Conservation (phyloP, 2,797 vertebrate genomes). For the Setipinna tenuifilis region DNA sequence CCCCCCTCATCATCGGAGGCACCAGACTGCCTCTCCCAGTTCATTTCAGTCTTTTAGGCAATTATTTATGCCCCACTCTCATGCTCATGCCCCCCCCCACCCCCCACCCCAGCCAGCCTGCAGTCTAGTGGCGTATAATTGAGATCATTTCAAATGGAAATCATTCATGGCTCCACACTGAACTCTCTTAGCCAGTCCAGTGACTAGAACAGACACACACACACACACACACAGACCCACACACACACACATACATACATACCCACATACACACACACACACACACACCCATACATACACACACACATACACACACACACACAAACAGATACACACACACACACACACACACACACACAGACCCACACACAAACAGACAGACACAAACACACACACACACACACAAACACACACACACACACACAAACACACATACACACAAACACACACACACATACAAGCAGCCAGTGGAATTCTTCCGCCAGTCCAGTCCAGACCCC, state of each 20-base stretch:
- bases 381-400: background rate
- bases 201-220: background rate
- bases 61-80: constrained; percentile 55
- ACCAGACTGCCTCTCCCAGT: constrained; percentile 50
- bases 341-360: background rate
- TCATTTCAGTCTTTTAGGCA: constrained; percentile 45
- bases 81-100: constrained; percentile 56
- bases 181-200: constrained; percentile 40
- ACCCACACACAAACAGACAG: background rate
- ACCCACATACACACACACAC: background rate
- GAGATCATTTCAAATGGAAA: constrained; percentile 55
- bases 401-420: background rate
- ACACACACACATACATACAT: background rate
- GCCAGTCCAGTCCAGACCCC: background rate
- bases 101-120: too few species aligned
- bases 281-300: background rate
- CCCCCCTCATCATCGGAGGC: constrained; percentile 46
- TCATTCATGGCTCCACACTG: constrained; percentile 45
- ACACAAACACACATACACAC: background rate
- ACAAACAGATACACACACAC: too few species aligned
- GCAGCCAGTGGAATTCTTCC: background rate
- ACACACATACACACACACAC: background rate
- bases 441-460: background rate
- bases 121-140: constrained; percentile 61
- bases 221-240: background rate